A percentile compares a stretch with the other conserved stretches of the same genome.
phyloP scores from a whole-genome alignment of 2,113 vertebrate genomes.

The Vombatus ursinus region DNA sequence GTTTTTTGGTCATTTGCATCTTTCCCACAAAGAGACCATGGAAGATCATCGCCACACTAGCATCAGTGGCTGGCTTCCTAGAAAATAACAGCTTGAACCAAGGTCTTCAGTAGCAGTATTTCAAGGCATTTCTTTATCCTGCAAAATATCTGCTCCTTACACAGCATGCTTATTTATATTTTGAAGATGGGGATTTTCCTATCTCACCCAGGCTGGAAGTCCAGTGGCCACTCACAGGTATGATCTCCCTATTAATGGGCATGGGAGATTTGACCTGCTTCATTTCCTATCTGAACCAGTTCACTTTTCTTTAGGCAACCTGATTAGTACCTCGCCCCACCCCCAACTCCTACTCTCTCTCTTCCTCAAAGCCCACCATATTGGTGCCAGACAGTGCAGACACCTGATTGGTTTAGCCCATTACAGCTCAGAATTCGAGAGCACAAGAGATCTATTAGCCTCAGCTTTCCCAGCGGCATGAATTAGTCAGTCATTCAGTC shows the following conservation, averaged over 20 bases:
- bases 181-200: not conserved
- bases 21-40: not conserved
- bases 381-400: not conserved
- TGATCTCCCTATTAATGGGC: too few species aligned
- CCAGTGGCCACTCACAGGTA: not conserved
- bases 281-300: not conserved
- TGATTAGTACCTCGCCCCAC: not conserved
- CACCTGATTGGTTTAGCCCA: not conserved
- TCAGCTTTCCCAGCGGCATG: not conserved
- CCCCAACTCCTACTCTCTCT: not conserved
- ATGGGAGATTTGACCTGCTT: not conserved
- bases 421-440: not conserved
- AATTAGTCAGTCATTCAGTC: too few species aligned
- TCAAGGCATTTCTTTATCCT: not conserved
- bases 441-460: not conserved
- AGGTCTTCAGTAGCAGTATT: not conserved
- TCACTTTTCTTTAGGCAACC: not conserved
- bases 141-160: not conserved
- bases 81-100: not conserved
- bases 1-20: not conserved
- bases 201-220: not conserved
- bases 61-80: not conserved
- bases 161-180: not conserved
- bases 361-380: not conserved
- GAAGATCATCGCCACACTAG: not conserved